Conservation (phyloP, 2,797 vertebrate species). For the Phoebastria nigripes region DNA sequence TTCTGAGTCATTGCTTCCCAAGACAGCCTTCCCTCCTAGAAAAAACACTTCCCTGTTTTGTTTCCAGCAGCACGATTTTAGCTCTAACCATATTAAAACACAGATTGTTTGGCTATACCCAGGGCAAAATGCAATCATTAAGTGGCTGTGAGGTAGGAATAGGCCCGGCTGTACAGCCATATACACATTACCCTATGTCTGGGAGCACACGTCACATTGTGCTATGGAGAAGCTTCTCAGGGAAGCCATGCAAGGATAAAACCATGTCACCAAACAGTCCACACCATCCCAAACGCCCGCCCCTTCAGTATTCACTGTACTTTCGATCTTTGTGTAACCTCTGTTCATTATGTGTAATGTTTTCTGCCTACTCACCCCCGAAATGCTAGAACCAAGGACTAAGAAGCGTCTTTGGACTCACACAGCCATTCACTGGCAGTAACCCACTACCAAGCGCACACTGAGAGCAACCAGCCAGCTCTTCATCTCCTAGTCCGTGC, state of each 20-base stretch:
- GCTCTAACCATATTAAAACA: background rate
- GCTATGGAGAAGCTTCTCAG: background rate
- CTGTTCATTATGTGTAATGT: background rate
- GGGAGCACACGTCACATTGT: accelerated
- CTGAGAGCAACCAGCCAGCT: background rate
- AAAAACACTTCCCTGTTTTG: background rate
- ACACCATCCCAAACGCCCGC: accelerated
- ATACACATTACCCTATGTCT: accelerated
- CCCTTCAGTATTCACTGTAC: background rate
- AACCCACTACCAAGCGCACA: too few species aligned
- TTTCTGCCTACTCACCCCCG: background rate
- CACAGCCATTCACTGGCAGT: background rate
- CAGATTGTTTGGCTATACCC: background rate
- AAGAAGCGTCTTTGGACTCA: background rate
- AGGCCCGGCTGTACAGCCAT: background rate
- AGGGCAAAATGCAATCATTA: background rate
- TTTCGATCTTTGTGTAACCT: background rate
- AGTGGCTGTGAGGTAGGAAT: background rate
- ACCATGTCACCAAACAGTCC: background rate
- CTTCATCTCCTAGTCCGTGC: background rate
- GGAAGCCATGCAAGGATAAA: background rate
- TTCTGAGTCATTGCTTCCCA: background rate
- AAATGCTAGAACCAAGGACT: background rate
- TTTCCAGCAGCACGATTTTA: background rate
- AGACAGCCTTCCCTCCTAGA: background rate